Percentiles rank a stretch among this genome's conserved stretches.
Conservation (phyloP, 23 tunicate species). For the Halocynthia roretzi region DNA sequence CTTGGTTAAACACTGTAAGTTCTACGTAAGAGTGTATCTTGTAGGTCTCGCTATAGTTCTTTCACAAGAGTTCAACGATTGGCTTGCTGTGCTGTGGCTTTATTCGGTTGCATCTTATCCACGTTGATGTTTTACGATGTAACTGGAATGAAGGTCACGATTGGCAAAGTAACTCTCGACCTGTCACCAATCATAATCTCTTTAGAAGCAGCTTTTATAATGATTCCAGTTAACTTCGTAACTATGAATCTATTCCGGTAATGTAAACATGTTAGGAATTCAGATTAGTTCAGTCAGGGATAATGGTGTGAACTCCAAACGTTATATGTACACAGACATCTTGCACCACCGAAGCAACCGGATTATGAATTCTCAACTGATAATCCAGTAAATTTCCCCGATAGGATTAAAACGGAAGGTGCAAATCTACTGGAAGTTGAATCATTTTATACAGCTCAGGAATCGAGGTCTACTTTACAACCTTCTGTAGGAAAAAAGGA, state of each 20-base stretch:
- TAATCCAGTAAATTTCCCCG: too few species aligned
- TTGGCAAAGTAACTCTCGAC: conserved; percentile 44
- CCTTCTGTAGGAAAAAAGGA: too few species aligned
- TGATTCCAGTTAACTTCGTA: conserved; percentile 43
- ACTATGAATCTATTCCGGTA: conserved; percentile 45
- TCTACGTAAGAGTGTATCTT: background rate
- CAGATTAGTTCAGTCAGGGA: too few species aligned
- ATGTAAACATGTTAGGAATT: background rate
- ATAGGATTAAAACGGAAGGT: too few species aligned
- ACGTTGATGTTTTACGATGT: conserved; percentile 59
- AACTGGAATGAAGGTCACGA: background rate
- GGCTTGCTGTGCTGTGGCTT: conserved; percentile 50
- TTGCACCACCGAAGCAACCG: too few species aligned
- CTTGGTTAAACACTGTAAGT: too few species aligned
- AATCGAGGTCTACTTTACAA: too few species aligned
- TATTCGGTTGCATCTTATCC: conserved; percentile 63
- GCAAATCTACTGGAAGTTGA: too few species aligned
- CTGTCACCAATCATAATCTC: conserved; percentile 35
- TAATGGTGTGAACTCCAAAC: too few species aligned
- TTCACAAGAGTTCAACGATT: conserved; percentile 53
- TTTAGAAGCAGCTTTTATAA: conserved; percentile 45
- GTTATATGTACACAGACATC: too few species aligned
- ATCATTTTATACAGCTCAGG: too few species aligned
- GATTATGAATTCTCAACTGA: too few species aligned
- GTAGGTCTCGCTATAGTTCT: conserved; percentile 48